Evolutionary conservation across 2,888 invertebrate species (phyloP), one percentile per base, ranked within the genome.

Genomic region (Sceliomorpha sp.): DNA sequence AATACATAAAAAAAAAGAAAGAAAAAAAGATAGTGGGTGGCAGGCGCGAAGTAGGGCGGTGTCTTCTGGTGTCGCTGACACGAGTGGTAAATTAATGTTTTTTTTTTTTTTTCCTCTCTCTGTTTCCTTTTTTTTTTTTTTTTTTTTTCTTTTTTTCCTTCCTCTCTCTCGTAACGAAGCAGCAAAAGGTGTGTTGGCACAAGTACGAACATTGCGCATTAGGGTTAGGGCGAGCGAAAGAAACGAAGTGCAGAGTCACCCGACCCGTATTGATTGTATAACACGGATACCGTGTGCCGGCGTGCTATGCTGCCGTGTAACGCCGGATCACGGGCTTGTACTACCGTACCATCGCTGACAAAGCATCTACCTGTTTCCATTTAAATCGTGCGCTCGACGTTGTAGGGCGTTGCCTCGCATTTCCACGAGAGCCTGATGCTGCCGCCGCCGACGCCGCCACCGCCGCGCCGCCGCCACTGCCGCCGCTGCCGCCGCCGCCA

Each of bases 331-430:
- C 51, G 51, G 51, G 68, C 68, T 68, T 74, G 75, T 68, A 70
- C 70, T 70, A 70, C 68, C 63, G 56, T 69, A 63, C 70, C 70
- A 45, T 64, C 62, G 75, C 79, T 78, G 76, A 78, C 79, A 76
- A 73, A 77, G 77, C 77, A 78, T 79, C 78, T 77, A 77, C 75
- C 76, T 73, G 77, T 74, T 76, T 77, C 75, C 75, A 75, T 73
- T 78, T 78, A 77, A 69, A 78, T 74, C 76, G 76, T 56, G 70
- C 68, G 75, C 73, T 64, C 67, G 53, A 40, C 64, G 72, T 69
- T 69, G 63, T 53, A 56, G 68, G 72, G 66, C 68, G 68, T 67
- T 69, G 55, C 69, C 66, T 70, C 51, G 63, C 48, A 26, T 56
- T 70, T 70, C 45, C 70, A 64, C 48, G 26, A 44, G 36, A 31